Evolutionary conservation across 2,888 invertebrate genomes (phyloP).

Genomic region (Apamea crenata): DNA sequence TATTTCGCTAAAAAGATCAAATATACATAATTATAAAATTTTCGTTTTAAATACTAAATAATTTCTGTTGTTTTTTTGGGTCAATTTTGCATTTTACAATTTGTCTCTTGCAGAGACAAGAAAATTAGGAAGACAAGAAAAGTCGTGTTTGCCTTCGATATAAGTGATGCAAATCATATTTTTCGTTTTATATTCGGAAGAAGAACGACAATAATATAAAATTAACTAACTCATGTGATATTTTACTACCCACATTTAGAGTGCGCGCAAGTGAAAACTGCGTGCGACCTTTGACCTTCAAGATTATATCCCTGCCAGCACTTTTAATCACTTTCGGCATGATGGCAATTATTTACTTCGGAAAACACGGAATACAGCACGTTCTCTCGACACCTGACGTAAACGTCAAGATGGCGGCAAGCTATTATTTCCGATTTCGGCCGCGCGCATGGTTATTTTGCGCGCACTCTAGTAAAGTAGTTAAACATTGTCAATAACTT

Average conservation of each 20-base stretch:
- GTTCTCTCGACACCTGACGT: too few species aligned
- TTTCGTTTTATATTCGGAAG: not conserved
- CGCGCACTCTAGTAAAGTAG: too few species aligned
- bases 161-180: not conserved
- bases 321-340: too few species aligned
- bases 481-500: not conserved
- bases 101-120: conserved; percentile 16
- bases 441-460: too few species aligned
- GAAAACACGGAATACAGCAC: too few species aligned
- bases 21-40: conserved; percentile 48
- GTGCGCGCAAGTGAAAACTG: too few species aligned
- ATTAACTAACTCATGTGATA: not conserved
- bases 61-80: conserved; percentile 40
- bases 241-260: not conserved
- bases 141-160: not conserved
- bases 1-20: conserved; percentile 33
- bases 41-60: conserved; percentile 58
- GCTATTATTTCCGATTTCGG: too few species aligned
- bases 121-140: conserved; percentile 21
- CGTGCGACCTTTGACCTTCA: too few species aligned
- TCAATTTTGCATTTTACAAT: conserved; percentile 25
- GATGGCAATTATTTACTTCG: too few species aligned
- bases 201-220: not conserved
- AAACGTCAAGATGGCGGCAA: too few species aligned
- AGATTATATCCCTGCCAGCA: too few species aligned